A percentile compares a stretch with the other conserved stretches of the same genome.
phyloP scores from a whole-genome alignment of 1,140 invertebrate species.

The Helicoverpa zea region DNA sequence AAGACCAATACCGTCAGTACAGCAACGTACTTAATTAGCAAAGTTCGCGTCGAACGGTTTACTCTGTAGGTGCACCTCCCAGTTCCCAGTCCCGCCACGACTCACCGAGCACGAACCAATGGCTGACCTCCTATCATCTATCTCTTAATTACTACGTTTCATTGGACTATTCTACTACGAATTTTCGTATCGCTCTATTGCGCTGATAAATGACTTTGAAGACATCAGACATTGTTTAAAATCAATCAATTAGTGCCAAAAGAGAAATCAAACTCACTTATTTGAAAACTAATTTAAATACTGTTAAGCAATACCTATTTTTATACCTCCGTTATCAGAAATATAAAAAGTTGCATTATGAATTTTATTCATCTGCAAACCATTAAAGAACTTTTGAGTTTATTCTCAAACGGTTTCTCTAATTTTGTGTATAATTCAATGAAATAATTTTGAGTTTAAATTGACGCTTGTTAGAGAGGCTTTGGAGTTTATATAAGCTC shows the following conservation, averaged over 20 bases:
- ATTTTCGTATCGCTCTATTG: neutral
- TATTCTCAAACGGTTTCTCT: neutral
- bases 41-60: conserved; percentile 22
- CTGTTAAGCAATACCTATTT: neutral
- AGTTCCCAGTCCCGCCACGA: neutral
- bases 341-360: too few species aligned
- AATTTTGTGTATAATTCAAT: conserved; percentile 15
- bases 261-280: neutral
- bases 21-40: conserved; percentile 26
- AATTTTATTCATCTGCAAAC: neutral
- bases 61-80: neutral
- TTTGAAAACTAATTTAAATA: neutral
- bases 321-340: neutral
- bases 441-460: conserved; percentile 26
- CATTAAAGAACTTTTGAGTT: conserved; percentile 16
- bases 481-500: neutral
- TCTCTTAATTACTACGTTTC: conserved; percentile 26
- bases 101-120: neutral
- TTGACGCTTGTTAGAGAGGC: conserved; percentile 18
- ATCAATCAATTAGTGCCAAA: conserved; percentile 1
- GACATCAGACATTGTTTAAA: neutral
- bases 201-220: neutral
- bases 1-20: conserved; percentile 1
- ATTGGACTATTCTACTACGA: neutral
- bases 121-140: conserved; percentile 14